Conservation (phyloP, 2,888 invertebrate genomes). For the Pegoplata infirma region DNA sequence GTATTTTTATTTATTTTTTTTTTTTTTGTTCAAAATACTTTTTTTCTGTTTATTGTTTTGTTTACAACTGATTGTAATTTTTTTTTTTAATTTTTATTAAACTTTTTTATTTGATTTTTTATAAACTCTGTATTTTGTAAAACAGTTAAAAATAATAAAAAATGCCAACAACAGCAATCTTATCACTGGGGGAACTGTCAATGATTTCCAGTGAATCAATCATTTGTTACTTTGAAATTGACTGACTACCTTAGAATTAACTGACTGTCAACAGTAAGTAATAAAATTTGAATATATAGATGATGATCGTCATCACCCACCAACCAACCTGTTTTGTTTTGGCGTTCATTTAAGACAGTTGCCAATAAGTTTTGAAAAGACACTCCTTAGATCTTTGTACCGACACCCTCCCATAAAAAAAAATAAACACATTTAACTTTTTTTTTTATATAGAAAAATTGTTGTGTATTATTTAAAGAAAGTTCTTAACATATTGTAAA, state of each 20-base stretch:
- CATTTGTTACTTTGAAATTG: constrained; percentile 53
- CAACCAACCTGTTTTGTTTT: constrained; percentile 17
- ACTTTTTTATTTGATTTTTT: constrained; percentile 13
- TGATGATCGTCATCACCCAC: constrained; percentile 36
- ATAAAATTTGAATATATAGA: constrained; percentile 11
- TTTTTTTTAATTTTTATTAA: background rate
- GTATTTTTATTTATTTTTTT: constrained; percentile 8
- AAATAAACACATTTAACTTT: constrained; percentile 16
- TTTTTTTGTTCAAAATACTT: too few species aligned
- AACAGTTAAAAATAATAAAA: constrained; percentile 52
- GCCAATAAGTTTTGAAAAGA: constrained; percentile 47
- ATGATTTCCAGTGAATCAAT: constrained; percentile 62
- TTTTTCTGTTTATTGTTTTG: constrained; percentile 54
- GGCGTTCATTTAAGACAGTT: constrained; percentile 50
- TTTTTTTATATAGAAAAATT: constrained; percentile 49
- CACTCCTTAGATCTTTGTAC: constrained; percentile 63
- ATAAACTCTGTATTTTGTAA: constrained; percentile 8
- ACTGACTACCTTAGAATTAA: constrained; percentile 52
- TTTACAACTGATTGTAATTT: constrained; percentile 51
- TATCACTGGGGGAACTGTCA: constrained; percentile 62
- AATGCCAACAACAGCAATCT: constrained; percentile 23
- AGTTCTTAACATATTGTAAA: constrained; percentile 63
- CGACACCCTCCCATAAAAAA: constrained; percentile 42
- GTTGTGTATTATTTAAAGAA: constrained; percentile 48
- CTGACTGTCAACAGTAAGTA: constrained; percentile 37